Evolutionary conservation across 2,888 invertebrate species (phyloP).

Genomic region (Gymnocheta viridis): DNA sequence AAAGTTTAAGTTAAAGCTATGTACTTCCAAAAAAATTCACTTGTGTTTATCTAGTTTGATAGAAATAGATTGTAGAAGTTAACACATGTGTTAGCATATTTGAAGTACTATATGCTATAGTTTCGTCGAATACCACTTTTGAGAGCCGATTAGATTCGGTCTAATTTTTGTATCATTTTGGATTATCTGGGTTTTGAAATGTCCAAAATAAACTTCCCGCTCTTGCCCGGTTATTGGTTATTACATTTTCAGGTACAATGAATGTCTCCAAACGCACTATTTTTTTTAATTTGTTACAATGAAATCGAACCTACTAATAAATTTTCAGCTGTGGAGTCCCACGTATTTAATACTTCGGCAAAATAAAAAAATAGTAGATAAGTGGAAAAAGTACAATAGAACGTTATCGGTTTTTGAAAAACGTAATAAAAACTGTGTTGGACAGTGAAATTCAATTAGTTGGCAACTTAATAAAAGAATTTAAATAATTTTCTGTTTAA

Average conservation of each 20-base stretch:
- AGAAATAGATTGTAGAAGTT: background rate
- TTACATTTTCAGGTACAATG: background rate
- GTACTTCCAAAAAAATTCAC: no score
- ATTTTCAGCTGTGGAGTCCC: background rate
- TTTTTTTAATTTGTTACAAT: background rate
- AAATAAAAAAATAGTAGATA: no score
- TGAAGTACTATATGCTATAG: background rate
- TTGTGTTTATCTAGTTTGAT: no score
- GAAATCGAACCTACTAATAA: background rate
- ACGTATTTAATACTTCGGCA: background rate
- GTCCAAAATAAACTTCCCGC: background rate
- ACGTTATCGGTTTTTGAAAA: no score
- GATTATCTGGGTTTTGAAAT: background rate
- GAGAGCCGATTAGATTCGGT: background rate
- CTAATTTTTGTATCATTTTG: constrained; percentile 1
- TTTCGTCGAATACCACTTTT: constrained; percentile 1
- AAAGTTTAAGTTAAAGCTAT: no score
- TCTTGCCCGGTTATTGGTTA: background rate
- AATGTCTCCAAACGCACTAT: background rate
- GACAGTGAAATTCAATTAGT: no score
- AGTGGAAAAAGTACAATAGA: no score
- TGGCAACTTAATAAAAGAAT: no score
- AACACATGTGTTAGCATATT: background rate
- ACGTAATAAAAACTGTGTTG: no score
- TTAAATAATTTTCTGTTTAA: no score